Percentiles rank a stretch among this genome's conserved stretches.
These are phyloP conservation scores for Cardiocondyla obscurior DNA, from an alignment of 1,140 invertebrate species.

Conservation along the genomic window DNA sequence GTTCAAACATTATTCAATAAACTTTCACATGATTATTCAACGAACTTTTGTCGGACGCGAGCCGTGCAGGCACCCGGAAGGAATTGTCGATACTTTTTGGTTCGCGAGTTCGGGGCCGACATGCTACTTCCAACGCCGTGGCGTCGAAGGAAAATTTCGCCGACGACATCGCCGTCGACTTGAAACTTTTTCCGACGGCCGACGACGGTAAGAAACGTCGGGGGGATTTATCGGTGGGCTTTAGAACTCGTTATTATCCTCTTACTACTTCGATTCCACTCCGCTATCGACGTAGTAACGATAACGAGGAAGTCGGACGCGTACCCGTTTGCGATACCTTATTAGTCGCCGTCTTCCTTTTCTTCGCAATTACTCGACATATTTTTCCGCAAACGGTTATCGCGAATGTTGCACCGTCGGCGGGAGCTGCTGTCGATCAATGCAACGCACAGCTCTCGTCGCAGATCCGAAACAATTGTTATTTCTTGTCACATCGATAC, in stretches of 20 bases:
- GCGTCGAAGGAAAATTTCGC: conserved; percentile 28
- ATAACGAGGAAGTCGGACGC: conserved; percentile 68
- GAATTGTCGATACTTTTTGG: not conserved
- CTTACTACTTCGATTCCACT: conserved; percentile 71
- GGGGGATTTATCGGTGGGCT: conserved; percentile 70
- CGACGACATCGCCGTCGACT: conserved; percentile 25
- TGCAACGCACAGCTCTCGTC: not conserved
- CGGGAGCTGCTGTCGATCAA: not conserved
- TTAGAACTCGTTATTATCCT: conserved; percentile 76
- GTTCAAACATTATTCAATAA: not conserved
- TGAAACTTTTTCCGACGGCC: conserved; percentile 33
- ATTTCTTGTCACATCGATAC: not conserved
- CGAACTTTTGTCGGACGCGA: conserved; percentile 3
- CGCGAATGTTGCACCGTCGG: not conserved
- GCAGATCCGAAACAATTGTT: not conserved
- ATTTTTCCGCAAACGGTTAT: conserved; percentile 25
- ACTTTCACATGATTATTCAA: conserved; percentile 32
- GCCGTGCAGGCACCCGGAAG: not conserved
- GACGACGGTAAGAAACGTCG: conserved; percentile 40
- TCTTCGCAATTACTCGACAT: not conserved
- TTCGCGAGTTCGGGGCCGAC: not conserved
- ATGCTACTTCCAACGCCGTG: not conserved
- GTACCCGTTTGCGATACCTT: conserved; percentile 46
- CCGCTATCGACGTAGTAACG: conserved; percentile 71
- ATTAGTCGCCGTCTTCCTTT: conserved; percentile 57